Conservation (phyloP, 2,797 vertebrate genomes). For the Periparus ater region DNA sequence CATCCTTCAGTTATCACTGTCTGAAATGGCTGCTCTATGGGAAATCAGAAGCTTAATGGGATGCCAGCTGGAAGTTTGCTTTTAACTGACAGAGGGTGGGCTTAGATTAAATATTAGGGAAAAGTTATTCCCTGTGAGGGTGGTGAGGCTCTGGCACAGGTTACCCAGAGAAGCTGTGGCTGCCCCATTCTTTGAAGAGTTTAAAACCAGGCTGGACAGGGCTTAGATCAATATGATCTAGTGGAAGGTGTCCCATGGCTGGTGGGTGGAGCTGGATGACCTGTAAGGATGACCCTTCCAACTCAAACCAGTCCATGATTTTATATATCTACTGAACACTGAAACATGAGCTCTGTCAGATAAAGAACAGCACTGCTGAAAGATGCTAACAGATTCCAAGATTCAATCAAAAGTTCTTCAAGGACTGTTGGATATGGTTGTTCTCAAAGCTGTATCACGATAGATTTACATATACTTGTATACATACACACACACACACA, state of each 20-base stretch:
- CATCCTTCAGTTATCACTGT: fast-evolving
- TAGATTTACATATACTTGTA: background rate
- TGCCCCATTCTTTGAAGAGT: background rate
- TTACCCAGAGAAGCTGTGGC: background rate
- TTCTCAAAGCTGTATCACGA: background rate
- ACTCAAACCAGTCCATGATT: background rate
- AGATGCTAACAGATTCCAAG: background rate
- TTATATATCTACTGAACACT: background rate
- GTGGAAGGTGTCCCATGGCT: no score
- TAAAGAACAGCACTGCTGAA: background rate
- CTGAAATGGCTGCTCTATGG: background rate
- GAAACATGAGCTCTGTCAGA: background rate
- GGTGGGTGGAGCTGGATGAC: background rate
- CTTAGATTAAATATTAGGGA: background rate
- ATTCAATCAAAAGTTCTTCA: background rate
- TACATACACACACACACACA: background rate
- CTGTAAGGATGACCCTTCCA: background rate
- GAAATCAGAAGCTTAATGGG: background rate
- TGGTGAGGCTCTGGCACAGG: background rate
- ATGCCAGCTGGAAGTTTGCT: background rate
- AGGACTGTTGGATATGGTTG: background rate
- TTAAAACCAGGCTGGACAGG: background rate
- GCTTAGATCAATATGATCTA: background rate
- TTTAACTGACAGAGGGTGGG: background rate
- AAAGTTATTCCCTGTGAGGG: background rate